Conservation (phyloP, 2,797 vertebrate species). For the Urocyon cinereoargenteus region DNA sequence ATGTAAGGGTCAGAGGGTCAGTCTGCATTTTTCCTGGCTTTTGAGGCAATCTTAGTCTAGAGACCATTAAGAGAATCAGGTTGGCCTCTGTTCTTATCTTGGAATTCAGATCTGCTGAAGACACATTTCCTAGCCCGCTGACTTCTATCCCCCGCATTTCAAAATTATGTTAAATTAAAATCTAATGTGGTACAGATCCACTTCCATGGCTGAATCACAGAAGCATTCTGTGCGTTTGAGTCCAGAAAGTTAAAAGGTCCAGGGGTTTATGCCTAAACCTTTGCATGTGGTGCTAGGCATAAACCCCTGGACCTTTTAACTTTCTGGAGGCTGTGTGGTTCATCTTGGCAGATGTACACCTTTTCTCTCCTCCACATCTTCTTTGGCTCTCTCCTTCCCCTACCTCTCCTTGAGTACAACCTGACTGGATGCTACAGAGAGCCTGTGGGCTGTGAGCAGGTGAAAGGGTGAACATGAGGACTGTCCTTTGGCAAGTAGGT, state of each 20-base stretch:
- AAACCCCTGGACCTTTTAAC: too few relatives aligned
- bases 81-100: neutral
- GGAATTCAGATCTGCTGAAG: neutral
- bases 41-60: neutral
- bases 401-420: neutral
- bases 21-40: neutral
- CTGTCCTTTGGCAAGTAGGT: neutral
- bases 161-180: neutral
- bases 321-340: neutral
- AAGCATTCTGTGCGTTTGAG: neutral
- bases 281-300: too few relatives aligned
- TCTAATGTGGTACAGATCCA: neutral
- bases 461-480: neutral
- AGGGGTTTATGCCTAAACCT: neutral
- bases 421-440: neutral
- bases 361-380: neutral
- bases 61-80: neutral
- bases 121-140: neutral
- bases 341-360: too few relatives aligned
- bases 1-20: neutral
- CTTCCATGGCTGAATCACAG: neutral
- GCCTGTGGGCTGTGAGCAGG: neutral
- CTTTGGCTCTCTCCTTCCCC: neutral
- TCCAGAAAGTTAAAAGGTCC: neutral
- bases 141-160: neutral